phyloP scores from a whole-genome alignment of 2,797 vertebrate species.

The Myotis vivesi region DNA sequence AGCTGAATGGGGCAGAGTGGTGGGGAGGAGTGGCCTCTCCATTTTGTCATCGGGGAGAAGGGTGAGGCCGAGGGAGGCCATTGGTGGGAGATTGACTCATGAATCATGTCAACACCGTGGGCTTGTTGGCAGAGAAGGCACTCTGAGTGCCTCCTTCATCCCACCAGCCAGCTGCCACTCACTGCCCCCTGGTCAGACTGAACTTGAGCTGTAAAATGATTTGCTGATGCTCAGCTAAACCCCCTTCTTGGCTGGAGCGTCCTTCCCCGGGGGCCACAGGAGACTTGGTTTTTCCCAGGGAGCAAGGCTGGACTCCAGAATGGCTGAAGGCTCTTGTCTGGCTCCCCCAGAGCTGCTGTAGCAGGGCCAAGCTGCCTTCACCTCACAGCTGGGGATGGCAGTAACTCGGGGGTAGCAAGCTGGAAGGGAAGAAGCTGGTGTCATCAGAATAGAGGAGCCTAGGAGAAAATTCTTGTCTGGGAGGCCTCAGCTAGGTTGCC shows the following conservation, averaged over 20 bases:
- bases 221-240: not conserved
- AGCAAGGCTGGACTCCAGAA: not conserved
- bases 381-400: not conserved
- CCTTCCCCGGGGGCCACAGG: not conserved
- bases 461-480: not conserved
- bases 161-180: not conserved
- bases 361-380: not conserved
- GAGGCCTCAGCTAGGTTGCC: conserved; percentile 34
- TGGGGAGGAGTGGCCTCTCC: not conserved
- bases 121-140: not conserved
- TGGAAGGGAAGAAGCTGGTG: not conserved
- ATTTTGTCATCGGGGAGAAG: not conserved
- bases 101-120: not conserved
- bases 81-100: not conserved
- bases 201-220: not conserved
- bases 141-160: not conserved
- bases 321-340: not conserved
- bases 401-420: not conserved
- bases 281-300: not conserved
- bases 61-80: not conserved
- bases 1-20: not conserved
- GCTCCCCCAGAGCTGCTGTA: not conserved
- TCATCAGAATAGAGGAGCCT: not conserved
- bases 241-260: not conserved
- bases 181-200: not conserved